A percentile compares a stretch with the other conserved stretches of the same genome.
phyloP scores from a whole-genome alignment of 2,888 invertebrate species.

The Nomada goodeniana region DNA sequence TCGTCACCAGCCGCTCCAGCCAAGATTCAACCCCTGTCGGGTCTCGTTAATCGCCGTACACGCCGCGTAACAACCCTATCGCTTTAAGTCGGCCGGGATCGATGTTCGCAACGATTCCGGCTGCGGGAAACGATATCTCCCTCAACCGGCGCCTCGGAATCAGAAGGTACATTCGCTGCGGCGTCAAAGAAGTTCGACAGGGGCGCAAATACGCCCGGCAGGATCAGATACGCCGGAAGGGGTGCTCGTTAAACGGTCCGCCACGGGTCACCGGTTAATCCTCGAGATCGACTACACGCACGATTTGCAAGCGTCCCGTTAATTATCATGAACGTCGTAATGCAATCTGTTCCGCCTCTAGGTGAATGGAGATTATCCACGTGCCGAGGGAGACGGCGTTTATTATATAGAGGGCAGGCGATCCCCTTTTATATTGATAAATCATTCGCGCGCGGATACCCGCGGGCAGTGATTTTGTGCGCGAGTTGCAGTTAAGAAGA shows the following conservation, averaged over 20 bases:
- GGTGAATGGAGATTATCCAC: neutral
- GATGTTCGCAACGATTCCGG: neutral
- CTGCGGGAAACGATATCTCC: constrained; percentile 15
- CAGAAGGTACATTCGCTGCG: neutral
- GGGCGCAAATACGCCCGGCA: constrained; percentile 9
- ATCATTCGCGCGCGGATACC: too few relatives aligned
- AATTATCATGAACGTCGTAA: constrained; percentile 66
- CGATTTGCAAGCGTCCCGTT: constrained; percentile 53
- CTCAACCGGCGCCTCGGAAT: neutral
- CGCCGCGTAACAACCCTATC: constrained; percentile 1
- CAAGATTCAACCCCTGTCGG: constrained; percentile 15
- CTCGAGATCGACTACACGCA: constrained; percentile 25
- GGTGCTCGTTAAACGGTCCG: constrained; percentile 33
- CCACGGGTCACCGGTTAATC: constrained; percentile 29
- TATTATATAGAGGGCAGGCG: neutral
- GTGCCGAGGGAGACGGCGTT: neutral
- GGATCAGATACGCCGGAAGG: constrained; percentile 14
- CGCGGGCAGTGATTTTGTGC: too few relatives aligned
- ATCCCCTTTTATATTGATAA: neutral
- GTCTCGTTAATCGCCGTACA: constrained; percentile 4
- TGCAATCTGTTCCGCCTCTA: constrained; percentile 42
- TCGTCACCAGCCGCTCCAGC: neutral
- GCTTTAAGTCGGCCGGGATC: constrained; percentile 2
- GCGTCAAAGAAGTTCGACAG: neutral
- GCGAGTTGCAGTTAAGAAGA: too few relatives aligned